Evolutionary conservation across 2,113 vertebrate genomes (phyloP).

Genomic region (Odontophorus gujanensis): DNA sequence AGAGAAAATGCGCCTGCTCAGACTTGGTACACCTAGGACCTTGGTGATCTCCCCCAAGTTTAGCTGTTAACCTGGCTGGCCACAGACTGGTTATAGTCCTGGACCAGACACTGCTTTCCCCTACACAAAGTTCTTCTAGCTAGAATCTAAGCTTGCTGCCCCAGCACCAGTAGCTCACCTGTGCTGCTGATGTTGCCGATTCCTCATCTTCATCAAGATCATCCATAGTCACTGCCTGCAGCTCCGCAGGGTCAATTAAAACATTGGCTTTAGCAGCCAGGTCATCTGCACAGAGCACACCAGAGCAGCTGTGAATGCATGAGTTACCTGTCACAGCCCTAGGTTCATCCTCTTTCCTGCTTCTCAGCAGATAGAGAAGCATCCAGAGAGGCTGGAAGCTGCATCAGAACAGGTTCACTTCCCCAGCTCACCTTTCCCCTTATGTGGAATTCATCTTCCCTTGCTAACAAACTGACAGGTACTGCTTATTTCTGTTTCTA

Average conservation of each 20-base stretch:
- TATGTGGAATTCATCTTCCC: background rate
- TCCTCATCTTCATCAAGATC: conserved; percentile 96
- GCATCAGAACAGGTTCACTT: background rate
- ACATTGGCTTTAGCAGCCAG: conserved; percentile 94
- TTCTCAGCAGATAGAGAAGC: background rate
- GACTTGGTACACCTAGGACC: background rate
- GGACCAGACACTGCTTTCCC: background rate
- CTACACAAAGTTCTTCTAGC: background rate
- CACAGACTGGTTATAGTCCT: background rate
- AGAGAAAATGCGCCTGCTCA: background rate
- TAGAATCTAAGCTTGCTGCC: background rate
- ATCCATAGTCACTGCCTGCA: conserved; percentile 93
- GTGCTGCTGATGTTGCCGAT: conserved; percentile 82
- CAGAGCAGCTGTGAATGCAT: conserved; percentile 6
- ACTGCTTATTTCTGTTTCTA: background rate
- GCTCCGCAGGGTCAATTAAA: conserved; percentile 92
- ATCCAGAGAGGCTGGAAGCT: background rate
- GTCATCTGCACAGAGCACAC: conserved; percentile 84
- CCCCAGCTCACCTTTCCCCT: background rate
- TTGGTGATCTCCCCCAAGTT: background rate
- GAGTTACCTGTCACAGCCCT: background rate
- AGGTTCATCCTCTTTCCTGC: background rate
- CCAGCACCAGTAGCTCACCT: conserved; percentile 74
- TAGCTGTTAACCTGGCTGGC: background rate
- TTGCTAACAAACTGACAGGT: background rate